Percentiles rank a stretch among this genome's conserved stretches.
Conservation (phyloP, 2,113 vertebrate species). For the Sula dactylatra region DNA sequence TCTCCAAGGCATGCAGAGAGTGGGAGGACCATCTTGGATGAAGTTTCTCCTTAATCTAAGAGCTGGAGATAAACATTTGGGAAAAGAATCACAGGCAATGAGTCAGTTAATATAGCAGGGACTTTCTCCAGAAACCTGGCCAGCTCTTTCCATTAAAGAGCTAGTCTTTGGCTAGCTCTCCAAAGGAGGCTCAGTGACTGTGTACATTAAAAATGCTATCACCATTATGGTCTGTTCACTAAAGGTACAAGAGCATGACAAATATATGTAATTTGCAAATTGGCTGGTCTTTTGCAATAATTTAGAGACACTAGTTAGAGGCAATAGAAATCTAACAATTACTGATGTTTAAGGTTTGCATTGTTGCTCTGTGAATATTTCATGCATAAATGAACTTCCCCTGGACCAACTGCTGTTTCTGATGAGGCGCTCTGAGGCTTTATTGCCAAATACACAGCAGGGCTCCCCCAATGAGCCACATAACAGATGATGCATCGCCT, state of each 20-base stretch:
- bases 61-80: neutral
- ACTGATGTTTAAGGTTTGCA: conserved; percentile 85
- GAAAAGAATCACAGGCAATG: neutral
- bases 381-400: conserved; percentile 87
- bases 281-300: conserved; percentile 84
- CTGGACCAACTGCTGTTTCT: conserved; percentile 86
- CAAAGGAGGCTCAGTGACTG: conserved; percentile 37
- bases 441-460: conserved; percentile 85
- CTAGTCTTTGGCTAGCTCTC: conserved; percentile 16
- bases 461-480: conserved; percentile 83
- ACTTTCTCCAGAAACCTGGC: conserved; percentile 1
- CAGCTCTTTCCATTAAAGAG: neutral
- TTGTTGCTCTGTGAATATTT: conserved; percentile 86
- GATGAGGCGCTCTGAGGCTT: conserved; percentile 85
- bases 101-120: neutral
- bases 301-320: conserved; percentile 82
- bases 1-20: neutral
- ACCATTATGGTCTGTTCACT: conserved; percentile 74
- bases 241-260: conserved; percentile 84
- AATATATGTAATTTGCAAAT: conserved; percentile 85
- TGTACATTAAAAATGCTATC: conserved; percentile 71
- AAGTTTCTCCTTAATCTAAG: neutral
- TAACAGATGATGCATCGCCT: conserved; percentile 82
- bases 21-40: neutral
- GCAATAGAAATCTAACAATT: conserved; percentile 85